Evolutionary conservation across 64 coral and sea anemone species (phyloP), one percentile per base, ranked within the genome.

Genomic region (Stichodactyla mertensii): DNA sequence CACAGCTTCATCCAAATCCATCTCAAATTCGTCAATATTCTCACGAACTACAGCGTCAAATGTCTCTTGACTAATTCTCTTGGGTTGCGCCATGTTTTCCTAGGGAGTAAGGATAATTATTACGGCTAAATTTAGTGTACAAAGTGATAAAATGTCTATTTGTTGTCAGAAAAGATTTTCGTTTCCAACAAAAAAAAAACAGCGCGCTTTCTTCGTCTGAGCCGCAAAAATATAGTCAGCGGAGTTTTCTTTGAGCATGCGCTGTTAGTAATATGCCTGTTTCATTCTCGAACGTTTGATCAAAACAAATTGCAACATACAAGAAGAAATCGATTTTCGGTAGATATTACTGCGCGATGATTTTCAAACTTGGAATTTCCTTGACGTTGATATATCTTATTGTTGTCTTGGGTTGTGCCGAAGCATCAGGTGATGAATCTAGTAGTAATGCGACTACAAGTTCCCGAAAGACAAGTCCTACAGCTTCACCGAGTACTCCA

Each of bases 1-100:
- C 0, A 90, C 69, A 0, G 91, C 91, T 64, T 97, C 94, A 54
- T 88, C 52, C 27, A 97, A 97, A 64, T 87, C 91, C 94, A 97
- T 97, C 83, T 97, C 94, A 52, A 93, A 97, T 51, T 97, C 94
- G 62, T 97, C 94, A 4, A 97, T 78, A 93, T 97, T 97, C 59
- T 97, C 94, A 61, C 88, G 84, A 20, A 97, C 94, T 20, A 86
- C 94, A 26, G 67, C 86, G 79, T 97, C 94, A 55, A 97, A 97
- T 16, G 94, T 97, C 71, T 97, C 91, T 74, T 97, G 94, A 16
- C 80, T 78, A 55, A 97, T 97, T 84, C 82, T 85, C 84, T 89
- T 95, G 10, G 84, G 66, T 54, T 97, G 85, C n/a, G 87, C 83
- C 94, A 97, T 97, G 15, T 55, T 92, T 6, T 6, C 2, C 0